phyloP scores from a whole-genome alignment of 1,140 invertebrate genomes.

The Bombus superbus region DNA sequence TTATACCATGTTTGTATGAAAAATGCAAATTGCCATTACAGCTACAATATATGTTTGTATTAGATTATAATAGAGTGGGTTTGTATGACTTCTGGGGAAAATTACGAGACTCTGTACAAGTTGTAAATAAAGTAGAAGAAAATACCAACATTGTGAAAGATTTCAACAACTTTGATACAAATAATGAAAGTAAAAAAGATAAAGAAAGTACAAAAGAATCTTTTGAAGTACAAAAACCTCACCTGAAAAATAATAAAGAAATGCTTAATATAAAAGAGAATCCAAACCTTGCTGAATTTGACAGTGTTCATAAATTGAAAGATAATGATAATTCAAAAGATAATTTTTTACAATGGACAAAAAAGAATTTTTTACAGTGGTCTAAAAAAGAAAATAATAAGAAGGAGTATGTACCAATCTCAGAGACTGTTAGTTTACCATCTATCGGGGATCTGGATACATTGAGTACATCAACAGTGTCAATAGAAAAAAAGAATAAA shows the following conservation, averaged over 20 bases:
- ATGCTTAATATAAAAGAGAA: neutral
- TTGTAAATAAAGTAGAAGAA: conserved; percentile 3
- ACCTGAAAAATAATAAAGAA: neutral
- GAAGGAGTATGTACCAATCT: conserved; percentile 2
- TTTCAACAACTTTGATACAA: neutral
- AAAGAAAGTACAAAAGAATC: neutral
- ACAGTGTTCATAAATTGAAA: neutral
- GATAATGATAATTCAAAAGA: conserved; percentile 12
- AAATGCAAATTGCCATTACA: conserved; percentile 84
- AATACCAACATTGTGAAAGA: neutral
- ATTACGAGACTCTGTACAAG: conserved; percentile 82
- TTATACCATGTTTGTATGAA: conserved; percentile 87
- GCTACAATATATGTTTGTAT: conserved; percentile 83
- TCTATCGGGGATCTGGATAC: conserved; percentile 34
- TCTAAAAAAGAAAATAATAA: conserved; percentile 39
- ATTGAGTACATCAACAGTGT: conserved; percentile 14
- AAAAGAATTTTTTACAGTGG: conserved; percentile 15
- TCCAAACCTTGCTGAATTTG: neutral
- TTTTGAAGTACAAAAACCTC: neutral
- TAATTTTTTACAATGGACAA: conserved; percentile 28
- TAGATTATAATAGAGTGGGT: conserved; percentile 83
- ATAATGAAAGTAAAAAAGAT: neutral
- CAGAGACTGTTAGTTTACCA: conserved; percentile 43
- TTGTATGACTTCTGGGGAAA: conserved; percentile 87
- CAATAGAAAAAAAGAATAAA: conserved; percentile 12